phyloP scores from a whole-genome alignment of 2,888 invertebrate genomes.

The Acronicta leporina region DNA sequence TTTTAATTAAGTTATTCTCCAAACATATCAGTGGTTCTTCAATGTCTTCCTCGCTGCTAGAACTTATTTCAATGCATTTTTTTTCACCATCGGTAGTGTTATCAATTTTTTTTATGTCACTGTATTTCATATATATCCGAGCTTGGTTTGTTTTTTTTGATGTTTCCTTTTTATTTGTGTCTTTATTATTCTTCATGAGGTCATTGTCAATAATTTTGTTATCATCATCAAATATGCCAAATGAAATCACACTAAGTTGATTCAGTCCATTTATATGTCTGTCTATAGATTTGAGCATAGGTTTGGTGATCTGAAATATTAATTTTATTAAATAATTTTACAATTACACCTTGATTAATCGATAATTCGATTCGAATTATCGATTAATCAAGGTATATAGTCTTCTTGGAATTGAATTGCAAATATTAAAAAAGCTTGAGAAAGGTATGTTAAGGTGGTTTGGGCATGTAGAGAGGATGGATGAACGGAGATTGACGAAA shows the following conservation, averaged over 20 bases:
- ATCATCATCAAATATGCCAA: not conserved
- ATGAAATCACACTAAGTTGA: constrained; percentile 9
- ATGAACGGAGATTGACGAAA: too few relatives aligned
- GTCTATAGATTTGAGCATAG: constrained; percentile 11
- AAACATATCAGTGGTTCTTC: not conserved
- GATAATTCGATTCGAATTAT: too few relatives aligned
- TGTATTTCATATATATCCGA: too few relatives aligned
- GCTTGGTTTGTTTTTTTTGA: too few relatives aligned
- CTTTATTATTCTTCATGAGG: not conserved
- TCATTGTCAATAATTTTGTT: not conserved
- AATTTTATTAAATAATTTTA: not conserved
- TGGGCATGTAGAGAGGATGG: too few relatives aligned
- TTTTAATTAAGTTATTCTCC: not conserved
- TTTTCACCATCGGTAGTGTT: too few relatives aligned
- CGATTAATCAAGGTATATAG: too few relatives aligned
- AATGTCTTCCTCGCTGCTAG: not conserved
- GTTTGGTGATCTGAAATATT: constrained; percentile 25
- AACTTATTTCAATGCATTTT: not conserved
- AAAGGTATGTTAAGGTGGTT: too few relatives aligned
- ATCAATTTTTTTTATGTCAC: too few relatives aligned
- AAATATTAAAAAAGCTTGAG: too few relatives aligned
- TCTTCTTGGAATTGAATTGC: too few relatives aligned
- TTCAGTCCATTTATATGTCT: constrained; percentile 20
- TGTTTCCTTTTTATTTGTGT: not conserved
- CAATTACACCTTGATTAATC: too few relatives aligned